Conservation (phyloP, 2,888 invertebrate species). For the Galerucella pusilla region DNA sequence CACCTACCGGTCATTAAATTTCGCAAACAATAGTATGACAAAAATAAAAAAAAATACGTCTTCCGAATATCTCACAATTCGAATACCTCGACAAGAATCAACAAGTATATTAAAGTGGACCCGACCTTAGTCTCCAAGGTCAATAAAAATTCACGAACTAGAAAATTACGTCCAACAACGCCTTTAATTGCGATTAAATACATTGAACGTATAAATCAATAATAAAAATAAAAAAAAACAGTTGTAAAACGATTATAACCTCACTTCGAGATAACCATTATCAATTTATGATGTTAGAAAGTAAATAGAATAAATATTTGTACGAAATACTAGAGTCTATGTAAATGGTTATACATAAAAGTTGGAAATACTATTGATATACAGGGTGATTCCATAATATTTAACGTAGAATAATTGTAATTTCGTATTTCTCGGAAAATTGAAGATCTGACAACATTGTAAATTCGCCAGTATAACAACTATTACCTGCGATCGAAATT, state of each 20-base stretch:
- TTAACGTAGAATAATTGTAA: no score
- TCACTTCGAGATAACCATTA: neutral
- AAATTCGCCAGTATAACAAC: no score
- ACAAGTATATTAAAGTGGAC: neutral
- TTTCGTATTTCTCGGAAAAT: no score
- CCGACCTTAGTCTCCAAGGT: constrained; percentile 8
- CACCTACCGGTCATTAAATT: neutral
- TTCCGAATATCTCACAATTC: neutral
- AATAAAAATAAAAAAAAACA: neutral
- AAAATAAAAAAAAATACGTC: neutral
- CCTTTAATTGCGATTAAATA: neutral
- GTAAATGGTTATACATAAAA: no score
- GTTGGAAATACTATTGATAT: no score
- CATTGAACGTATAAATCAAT: neutral
- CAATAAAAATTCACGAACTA: constrained; percentile 2
- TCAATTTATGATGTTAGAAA: neutral
- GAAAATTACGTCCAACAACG: constrained; percentile 2
- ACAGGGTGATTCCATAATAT: no score
- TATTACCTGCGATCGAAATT: no score
- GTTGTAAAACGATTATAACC: neutral
- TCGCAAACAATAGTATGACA: constrained; percentile 4
- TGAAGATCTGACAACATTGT: neutral
- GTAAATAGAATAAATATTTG: no score
- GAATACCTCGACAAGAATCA: constrained; percentile 8
- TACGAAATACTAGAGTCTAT: no score